A percentile compares a stretch with the other conserved stretches of the same genome.
phyloP scores from a whole-genome alignment of 2,888 invertebrate species.

The Chorisops tibialis region DNA sequence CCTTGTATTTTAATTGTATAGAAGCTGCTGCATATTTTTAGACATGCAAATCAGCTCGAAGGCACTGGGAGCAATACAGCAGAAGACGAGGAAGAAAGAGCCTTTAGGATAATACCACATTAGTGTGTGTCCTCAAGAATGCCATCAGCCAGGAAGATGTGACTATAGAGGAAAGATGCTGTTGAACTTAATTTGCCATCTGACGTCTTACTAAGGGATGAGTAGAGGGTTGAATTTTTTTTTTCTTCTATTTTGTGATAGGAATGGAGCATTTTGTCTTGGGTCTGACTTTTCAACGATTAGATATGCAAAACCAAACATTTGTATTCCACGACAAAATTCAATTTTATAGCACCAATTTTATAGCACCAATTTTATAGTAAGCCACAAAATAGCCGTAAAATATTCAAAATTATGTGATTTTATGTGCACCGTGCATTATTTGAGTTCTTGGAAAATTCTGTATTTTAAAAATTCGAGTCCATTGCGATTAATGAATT shows the following conservation, averaged over 20 bases:
- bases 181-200: constrained; percentile 30
- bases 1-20: constrained; percentile 30
- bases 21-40: constrained; percentile 29
- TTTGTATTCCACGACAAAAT: constrained; percentile 28
- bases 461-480: too few species aligned
- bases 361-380: constrained; percentile 1
- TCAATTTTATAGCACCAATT: constrained; percentile 14
- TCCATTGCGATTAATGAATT: too few species aligned
- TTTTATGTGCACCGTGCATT: too few species aligned
- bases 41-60: constrained; percentile 27
- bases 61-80: not conserved
- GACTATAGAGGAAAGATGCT: constrained; percentile 3
- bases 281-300: too few species aligned
- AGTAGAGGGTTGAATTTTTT: not conserved
- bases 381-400: not conserved
- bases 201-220: constrained; percentile 27
- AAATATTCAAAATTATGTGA: constrained; percentile 12
- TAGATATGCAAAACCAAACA: constrained; percentile 29
- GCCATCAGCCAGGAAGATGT: constrained; percentile 2
- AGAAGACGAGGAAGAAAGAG: not conserved
- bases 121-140: constrained; percentile 4
- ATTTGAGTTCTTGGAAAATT: too few species aligned
- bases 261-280: constrained; percentile 6
- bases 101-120: constrained; percentile 4
- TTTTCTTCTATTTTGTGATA: too few species aligned